Evolutionary conservation across 1,140 invertebrate genomes (phyloP).

Genomic region (Sarcophaga peregrina): DNA sequence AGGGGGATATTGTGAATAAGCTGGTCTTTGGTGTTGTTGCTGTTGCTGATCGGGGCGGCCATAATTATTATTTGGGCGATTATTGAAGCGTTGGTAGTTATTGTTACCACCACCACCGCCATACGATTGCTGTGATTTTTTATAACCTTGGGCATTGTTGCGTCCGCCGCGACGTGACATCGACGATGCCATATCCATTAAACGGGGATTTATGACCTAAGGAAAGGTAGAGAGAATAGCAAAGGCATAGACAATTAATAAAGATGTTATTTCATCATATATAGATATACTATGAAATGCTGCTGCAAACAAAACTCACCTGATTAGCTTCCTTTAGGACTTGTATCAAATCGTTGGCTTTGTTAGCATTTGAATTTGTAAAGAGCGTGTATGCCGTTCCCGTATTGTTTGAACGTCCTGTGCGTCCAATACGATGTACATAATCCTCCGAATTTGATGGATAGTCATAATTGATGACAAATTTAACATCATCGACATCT

Average conservation of each 20-base stretch:
- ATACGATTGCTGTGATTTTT: slow-evolving; percentile 28
- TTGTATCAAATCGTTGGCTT: slow-evolving; percentile 91
- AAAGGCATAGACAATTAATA: neutral
- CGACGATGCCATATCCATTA: slow-evolving; percentile 70
- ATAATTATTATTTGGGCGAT: slow-evolving; percentile 32
- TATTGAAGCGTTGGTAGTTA: slow-evolving; percentile 32
- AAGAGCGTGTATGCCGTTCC: slow-evolving; percentile 99
- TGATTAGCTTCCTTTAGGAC: slow-evolving; percentile 96
- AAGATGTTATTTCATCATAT: neutral
- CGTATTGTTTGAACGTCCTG: slow-evolving; percentile 90
- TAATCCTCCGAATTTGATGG: slow-evolving; percentile 99
- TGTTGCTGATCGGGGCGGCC: slow-evolving; percentile 49
- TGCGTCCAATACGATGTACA: slow-evolving; percentile 98
- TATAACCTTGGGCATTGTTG: slow-evolving; percentile 35
- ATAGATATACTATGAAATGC: too few relatives aligned
- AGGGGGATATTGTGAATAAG: slow-evolving; percentile 26
- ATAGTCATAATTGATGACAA: slow-evolving; percentile 99
- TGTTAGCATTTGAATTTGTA: slow-evolving; percentile 90
- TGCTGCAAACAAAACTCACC: slow-evolving; percentile 66
- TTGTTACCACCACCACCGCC: neutral
- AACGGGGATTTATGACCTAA: slow-evolving; percentile 72
- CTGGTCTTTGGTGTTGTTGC: slow-evolving; percentile 50
- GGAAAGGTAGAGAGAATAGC: neutral
- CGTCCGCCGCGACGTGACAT: slow-evolving; percentile 60
- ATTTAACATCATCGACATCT: slow-evolving; percentile 99